Base-by-base conservation (phyloP, 2,797 vertebrate species). In the Staurois parvus region DNA sequence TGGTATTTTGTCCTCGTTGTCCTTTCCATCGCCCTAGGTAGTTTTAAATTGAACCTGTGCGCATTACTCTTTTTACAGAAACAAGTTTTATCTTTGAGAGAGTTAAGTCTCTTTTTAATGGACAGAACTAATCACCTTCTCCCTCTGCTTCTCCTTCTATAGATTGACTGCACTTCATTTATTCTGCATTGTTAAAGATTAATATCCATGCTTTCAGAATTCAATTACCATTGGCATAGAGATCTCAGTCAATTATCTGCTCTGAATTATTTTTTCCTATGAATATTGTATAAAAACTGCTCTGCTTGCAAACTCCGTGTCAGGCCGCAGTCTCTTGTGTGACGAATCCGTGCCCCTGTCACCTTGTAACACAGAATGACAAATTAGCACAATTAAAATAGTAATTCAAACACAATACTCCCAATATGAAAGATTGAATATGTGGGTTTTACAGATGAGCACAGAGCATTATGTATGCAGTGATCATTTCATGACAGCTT, bases 311-410 rank as follows among this genome's bases (percentile, higher is more conserved):
- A 66, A 66, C 28, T 66, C 64, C 3, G 10, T 29, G 64, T 66
- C 64, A 28, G 28, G 17, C 64, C 1, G n/a, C n/a, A 4, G n/a
- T 66, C 28, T 26, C 59, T 66, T 4, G 64, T 29, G 26, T 66
- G n/a, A 66, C 26, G 26, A 29, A 66, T 28, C 26, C 12, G 64
- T 29, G n/a, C n/a, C 64, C 64, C 29, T 66, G 64, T 66, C 64
- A 11, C n/a, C 64, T 29, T 66, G 28, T 26, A 29, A 28, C 11
- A 29, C 13, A 0, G 17, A 26, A 66, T 66, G 64, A 66, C 64
- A 66, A 66, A 66, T 66, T 66, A 28, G 64, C 28, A 66, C 64
- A 66, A 66, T 66, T 66, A 66, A 66, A 26, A 28, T 66, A 29
- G n/a, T 29, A 26, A 66, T 29, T 66, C 10, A 29, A 13, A 66